Conservation (phyloP, 2,113 vertebrate genomes). For the Sorex fumeus region DNA sequence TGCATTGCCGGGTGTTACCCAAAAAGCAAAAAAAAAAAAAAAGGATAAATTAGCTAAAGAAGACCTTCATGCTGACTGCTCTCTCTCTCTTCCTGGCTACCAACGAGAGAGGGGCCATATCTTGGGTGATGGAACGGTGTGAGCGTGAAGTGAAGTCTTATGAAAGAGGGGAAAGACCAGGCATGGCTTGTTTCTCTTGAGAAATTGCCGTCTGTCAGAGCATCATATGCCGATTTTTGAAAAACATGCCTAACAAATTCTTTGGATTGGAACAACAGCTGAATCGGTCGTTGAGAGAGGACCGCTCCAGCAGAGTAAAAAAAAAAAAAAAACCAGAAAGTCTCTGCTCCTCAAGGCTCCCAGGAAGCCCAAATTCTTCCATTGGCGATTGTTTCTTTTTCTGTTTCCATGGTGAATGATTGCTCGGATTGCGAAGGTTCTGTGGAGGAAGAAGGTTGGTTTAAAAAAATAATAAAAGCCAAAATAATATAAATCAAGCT, state of each 20-base stretch:
- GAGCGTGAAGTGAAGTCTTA: background rate
- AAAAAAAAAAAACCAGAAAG: too few species aligned
- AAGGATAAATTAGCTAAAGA: background rate
- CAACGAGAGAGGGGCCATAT: background rate
- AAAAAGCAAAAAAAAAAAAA: too few species aligned
- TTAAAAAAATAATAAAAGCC: background rate
- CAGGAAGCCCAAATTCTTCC: background rate
- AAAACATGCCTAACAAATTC: background rate
- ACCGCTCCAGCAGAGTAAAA: background rate
- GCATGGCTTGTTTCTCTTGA: background rate
- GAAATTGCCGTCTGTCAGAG: background rate
- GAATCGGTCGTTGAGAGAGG: conserved; percentile 26
- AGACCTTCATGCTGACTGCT: background rate
- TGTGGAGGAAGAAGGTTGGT: background rate
- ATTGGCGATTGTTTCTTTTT: conserved; percentile 31
- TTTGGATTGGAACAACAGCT: background rate
- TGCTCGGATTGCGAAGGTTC: background rate
- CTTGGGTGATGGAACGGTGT: background rate
- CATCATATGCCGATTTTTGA: background rate
- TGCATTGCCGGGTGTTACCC: too few species aligned
- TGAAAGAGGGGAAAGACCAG: background rate
- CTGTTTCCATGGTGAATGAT: conserved; percentile 54
- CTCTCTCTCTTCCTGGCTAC: background rate
- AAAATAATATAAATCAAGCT: conserved; percentile 28
- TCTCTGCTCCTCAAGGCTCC: background rate